Evolutionary conservation across 1,140 invertebrate genomes (phyloP).

Genomic region (Pseudomyrmex dendroicus): DNA sequence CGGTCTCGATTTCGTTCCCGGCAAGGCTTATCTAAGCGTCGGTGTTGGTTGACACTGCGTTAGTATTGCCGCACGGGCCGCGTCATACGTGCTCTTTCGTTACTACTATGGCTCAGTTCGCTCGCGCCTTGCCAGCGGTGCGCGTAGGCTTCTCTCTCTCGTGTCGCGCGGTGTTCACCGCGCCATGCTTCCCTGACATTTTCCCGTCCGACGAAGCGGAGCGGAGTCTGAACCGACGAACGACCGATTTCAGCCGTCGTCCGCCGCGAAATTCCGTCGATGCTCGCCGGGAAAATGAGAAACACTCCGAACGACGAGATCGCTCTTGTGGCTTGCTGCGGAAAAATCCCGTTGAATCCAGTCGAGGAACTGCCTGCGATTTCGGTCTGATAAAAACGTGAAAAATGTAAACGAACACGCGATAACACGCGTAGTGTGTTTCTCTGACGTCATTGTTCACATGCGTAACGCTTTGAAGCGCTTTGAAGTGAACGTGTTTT

Average conservation of each 20-base stretch:
- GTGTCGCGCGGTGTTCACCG: conserved; percentile 33
- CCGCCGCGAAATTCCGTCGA: conserved; percentile 16
- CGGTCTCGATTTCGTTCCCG: conserved; percentile 56
- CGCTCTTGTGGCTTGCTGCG: background rate
- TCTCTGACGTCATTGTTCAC: background rate
- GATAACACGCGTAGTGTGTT: conserved; percentile 3
- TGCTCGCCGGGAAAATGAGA: conserved; percentile 28
- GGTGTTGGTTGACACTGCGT: conserved; percentile 80
- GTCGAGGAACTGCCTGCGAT: background rate
- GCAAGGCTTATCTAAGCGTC: conserved; percentile 80
- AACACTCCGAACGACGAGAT: background rate
- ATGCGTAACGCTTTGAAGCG: background rate
- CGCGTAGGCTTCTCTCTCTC: conserved; percentile 69
- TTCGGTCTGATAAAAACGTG: background rate
- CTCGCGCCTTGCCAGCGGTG: conserved; percentile 79
- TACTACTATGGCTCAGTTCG: conserved; percentile 78
- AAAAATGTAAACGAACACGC: conserved; percentile 5
- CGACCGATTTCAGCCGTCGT: conserved; percentile 19
- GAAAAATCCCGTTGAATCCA: background rate
- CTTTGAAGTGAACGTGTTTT: no score
- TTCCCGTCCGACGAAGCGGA: conserved; percentile 44
- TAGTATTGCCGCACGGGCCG: conserved; percentile 60
- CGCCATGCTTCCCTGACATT: conserved; percentile 70
- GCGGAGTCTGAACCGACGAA: background rate
- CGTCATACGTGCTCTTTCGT: conserved; percentile 73